phyloP scores from a whole-genome alignment of 2,888 invertebrate genomes.

The Chromoteleia sp. region DNA sequence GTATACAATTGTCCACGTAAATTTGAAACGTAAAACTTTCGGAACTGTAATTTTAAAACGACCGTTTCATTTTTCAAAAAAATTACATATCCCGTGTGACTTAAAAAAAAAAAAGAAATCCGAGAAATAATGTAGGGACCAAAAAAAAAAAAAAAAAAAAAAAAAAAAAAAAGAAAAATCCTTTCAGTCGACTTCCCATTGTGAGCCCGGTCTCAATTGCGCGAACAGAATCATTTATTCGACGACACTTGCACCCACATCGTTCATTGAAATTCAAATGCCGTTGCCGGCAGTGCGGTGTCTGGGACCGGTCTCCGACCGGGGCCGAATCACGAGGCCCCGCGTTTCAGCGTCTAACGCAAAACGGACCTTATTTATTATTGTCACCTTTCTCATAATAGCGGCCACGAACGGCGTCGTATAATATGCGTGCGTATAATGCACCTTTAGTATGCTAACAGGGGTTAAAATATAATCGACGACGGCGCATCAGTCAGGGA shows the following conservation, averaged over 20 bases:
- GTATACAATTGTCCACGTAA: too few relatives aligned
- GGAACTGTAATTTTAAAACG: not conserved
- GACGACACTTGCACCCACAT: constrained; percentile 82
- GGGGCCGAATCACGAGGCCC: constrained; percentile 3
- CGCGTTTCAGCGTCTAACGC: constrained; percentile 28
- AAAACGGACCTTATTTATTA: constrained; percentile 58
- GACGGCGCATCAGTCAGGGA: constrained; percentile 49
- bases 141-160: too few relatives aligned
- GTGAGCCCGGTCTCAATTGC: constrained; percentile 18
- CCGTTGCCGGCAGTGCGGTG: constrained; percentile 70
- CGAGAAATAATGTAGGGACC: constrained; percentile 30
- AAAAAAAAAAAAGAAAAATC: too few relatives aligned
- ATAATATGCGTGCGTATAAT: constrained; percentile 74
- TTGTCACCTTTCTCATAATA: constrained; percentile 78
- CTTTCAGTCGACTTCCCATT: constrained; percentile 24
- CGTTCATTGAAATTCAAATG: constrained; percentile 83
- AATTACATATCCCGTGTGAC: constrained; percentile 33
- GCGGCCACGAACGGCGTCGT: constrained; percentile 73
- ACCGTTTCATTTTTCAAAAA: not conserved
- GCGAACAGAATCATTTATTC: constrained; percentile 55
- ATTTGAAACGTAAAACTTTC: too few relatives aligned
- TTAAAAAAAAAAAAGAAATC: constrained; percentile 19
- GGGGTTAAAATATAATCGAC: constrained; percentile 81
- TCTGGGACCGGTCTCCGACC: constrained; percentile 15
- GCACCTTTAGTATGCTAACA: constrained; percentile 83